Evolutionary conservation across 2,888 invertebrate species (phyloP).

Genomic region (Lepidochrysops patricia): DNA sequence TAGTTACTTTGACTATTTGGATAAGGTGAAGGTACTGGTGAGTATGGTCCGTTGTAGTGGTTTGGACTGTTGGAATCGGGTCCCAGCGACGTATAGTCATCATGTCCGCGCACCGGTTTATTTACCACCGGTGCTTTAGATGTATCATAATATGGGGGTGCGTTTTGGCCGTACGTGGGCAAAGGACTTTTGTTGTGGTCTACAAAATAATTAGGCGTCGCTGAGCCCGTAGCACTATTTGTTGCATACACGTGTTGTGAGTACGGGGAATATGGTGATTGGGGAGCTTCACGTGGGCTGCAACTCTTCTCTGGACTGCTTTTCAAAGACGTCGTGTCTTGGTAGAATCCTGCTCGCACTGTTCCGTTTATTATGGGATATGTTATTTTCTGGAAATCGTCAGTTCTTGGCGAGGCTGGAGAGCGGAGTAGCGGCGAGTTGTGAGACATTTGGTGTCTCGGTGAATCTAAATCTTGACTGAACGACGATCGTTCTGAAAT

Average conservation of each 20-base stretch:
- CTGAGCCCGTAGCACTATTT: slow-evolving; percentile 44
- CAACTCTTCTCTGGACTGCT: slow-evolving; percentile 90
- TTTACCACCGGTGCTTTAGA: slow-evolving; percentile 56
- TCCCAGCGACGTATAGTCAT: slow-evolving; percentile 71
- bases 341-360: slow-evolving; percentile 90
- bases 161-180: slow-evolving; percentile 60
- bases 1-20: slow-evolving; percentile 49
- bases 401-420: slow-evolving; percentile 84
- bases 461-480: slow-evolving; percentile 84
- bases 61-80: slow-evolving; percentile 72
- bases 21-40: slow-evolving; percentile 53
- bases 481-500: slow-evolving; percentile 86
- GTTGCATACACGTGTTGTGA: slow-evolving; percentile 65
- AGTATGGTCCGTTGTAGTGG: slow-evolving; percentile 56
- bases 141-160: slow-evolving; percentile 77
- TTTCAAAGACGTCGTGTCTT: slow-evolving; percentile 88
- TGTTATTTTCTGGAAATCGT: slow-evolving; percentile 79
- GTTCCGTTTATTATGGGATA: slow-evolving; percentile 86
- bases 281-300: slow-evolving; percentile 83
- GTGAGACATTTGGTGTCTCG: slow-evolving; percentile 82
- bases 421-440: slow-evolving; percentile 83
- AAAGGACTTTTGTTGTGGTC: slow-evolving; percentile 65
- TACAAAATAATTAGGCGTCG: slow-evolving; percentile 58
- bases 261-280: slow-evolving; percentile 63
- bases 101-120: slow-evolving; percentile 68